Conservation (phyloP, 2,113 vertebrate species). For the Micromys minutus region DNA sequence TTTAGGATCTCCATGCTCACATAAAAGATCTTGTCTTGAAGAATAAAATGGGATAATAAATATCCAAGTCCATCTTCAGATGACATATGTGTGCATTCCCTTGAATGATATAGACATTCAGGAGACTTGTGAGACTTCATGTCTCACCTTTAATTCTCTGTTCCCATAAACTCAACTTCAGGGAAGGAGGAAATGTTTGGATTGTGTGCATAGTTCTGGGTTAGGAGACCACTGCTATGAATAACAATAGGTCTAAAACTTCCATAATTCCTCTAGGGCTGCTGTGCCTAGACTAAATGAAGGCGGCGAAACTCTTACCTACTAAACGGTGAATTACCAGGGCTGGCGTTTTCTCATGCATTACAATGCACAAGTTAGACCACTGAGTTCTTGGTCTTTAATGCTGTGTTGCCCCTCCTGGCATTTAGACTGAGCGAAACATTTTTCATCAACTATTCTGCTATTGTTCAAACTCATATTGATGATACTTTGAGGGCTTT, state of each 20-base stretch:
- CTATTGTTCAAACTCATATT: slow-evolving; percentile 32
- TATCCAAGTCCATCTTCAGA: background rate
- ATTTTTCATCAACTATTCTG: slow-evolving; percentile 37
- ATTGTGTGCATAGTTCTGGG: background rate
- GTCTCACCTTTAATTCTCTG: background rate
- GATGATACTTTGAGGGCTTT: background rate
- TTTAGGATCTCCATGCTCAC: background rate
- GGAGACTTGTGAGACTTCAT: background rate
- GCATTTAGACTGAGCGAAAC: background rate
- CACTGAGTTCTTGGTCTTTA: background rate
- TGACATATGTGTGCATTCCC: background rate
- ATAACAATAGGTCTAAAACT: background rate
- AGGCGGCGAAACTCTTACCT: background rate
- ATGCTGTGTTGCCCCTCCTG: background rate
- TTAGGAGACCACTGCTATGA: background rate
- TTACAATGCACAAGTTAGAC: background rate
- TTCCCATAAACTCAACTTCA: background rate
- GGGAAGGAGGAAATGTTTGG: slow-evolving; percentile 26
- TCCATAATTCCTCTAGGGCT: background rate
- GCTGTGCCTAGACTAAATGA: background rate
- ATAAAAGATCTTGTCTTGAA: background rate
- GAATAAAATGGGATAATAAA: background rate
- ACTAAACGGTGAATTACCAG: background rate
- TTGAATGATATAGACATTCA: background rate
- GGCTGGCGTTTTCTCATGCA: background rate